phyloP scores from a whole-genome alignment of 53 echinoderm and acorn worm species.

The Echinarachnius parma region DNA sequence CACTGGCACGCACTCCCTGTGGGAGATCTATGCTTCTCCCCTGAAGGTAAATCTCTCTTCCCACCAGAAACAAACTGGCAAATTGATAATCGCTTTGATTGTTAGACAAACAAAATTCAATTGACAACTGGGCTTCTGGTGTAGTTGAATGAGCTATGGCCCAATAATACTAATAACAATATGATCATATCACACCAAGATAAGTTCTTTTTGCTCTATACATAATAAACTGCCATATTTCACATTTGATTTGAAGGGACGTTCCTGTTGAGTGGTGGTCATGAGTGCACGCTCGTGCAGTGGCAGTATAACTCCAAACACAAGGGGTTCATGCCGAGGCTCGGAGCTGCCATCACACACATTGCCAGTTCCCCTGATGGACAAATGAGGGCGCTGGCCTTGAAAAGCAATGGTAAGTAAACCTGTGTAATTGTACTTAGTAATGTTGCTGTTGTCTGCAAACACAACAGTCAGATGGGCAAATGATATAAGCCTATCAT shows the following conservation, averaged over 20 bases:
- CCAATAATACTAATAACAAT: too few relatives aligned
- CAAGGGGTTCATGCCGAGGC: conserved; percentile 80
- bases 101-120: too few relatives aligned
- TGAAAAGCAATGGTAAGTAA: conserved; percentile 81
- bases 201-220: too few relatives aligned
- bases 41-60: conserved; percentile 63
- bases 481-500: too few relatives aligned
- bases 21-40: conserved; percentile 74
- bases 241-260: conserved; percentile 49
- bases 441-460: too few relatives aligned
- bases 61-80: too few relatives aligned
- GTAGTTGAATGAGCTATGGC: too few relatives aligned
- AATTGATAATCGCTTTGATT: too few relatives aligned
- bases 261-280: conserved; percentile 82
- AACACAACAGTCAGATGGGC: too few relatives aligned
- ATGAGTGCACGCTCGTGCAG: conserved; percentile 88
- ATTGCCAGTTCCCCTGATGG: conserved; percentile 62
- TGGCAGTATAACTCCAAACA: conserved; percentile 74
- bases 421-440: not conserved
- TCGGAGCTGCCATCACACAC: conserved; percentile 75
- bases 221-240: too few relatives aligned
- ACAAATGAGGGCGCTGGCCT: conserved; percentile 64
- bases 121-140: too few relatives aligned
- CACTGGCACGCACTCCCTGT: conserved; percentile 90
- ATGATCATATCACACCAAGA: too few relatives aligned